Evolutionary conservation across 2,113 vertebrate species (phyloP).

Genomic region (Pteronura brasiliensis): DNA sequence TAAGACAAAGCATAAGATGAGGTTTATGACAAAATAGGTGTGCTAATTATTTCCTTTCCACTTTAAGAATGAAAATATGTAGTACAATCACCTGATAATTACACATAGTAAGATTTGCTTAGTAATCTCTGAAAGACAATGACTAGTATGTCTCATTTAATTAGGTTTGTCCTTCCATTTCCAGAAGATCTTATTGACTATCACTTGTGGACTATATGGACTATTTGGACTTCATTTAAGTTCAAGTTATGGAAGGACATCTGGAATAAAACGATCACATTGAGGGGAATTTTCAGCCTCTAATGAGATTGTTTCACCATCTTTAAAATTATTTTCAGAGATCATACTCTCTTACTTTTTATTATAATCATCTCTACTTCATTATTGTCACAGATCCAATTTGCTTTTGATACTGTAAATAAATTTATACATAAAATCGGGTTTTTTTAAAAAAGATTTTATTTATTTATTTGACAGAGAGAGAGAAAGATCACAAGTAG

Average conservation of each 20-base stretch:
- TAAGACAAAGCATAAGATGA: background rate
- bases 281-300: background rate
- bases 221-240: background rate
- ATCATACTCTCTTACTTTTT: background rate
- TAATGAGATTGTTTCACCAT: background rate
- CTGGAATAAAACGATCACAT: background rate
- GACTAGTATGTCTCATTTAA: background rate
- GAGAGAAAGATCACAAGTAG: no score
- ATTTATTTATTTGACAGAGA: no score
- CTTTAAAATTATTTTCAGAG: background rate
- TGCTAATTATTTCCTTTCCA: background rate
- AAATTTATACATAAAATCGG: background rate
- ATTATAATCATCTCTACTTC: background rate
- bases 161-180: background rate
- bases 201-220: background rate
- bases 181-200: background rate
- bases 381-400: background rate
- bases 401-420: background rate
- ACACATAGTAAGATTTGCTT: background rate
- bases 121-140: background rate
- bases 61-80: background rate
- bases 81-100: background rate
- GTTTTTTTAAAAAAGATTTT: no score
- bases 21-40: background rate
- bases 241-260: background rate